Evolutionary conservation across 2,113 vertebrate genomes (phyloP).

Genomic region (Myotis yumanensis): DNA sequence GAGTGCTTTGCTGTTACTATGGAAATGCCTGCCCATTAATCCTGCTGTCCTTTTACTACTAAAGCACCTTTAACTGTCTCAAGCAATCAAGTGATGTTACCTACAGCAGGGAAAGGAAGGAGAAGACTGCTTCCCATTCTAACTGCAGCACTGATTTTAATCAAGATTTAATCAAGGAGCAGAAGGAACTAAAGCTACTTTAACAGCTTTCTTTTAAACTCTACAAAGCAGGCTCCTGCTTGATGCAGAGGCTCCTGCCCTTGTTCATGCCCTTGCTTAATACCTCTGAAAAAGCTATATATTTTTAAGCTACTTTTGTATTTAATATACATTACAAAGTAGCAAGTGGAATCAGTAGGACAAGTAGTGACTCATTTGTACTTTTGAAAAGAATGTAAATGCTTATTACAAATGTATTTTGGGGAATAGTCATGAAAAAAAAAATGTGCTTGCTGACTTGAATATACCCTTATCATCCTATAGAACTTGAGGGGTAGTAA

Average conservation of each 20-base stretch:
- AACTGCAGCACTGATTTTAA: conserved; percentile 70
- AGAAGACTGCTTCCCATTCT: conserved; percentile 53
- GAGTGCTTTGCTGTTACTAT: conserved; percentile 77
- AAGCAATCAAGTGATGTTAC: conserved; percentile 76
- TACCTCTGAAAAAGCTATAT: background rate
- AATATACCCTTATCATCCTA: conserved; percentile 3
- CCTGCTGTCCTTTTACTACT: conserved; percentile 75
- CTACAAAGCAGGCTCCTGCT: background rate
- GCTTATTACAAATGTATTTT: background rate
- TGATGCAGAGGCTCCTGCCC: background rate
- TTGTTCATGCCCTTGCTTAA: conserved; percentile 45
- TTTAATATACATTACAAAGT: conserved; percentile 22
- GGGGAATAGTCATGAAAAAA: background rate
- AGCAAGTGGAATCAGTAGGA: background rate
- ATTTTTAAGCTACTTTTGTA: conserved; percentile 35
- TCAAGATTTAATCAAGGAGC: conserved; percentile 73
- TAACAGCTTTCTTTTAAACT: conserved; percentile 39
- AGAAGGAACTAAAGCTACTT: conserved; percentile 39
- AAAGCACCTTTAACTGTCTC: conserved; percentile 75
- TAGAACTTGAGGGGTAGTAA: background rate
- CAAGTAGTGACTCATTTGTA: background rate
- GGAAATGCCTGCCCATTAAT: conserved; percentile 79
- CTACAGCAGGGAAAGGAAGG: conserved; percentile 53
- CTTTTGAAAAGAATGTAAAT: background rate
- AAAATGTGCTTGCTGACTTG: background rate